phyloP scores from a whole-genome alignment of 2,797 vertebrate species.

The Moxostoma hubbsi region DNA sequence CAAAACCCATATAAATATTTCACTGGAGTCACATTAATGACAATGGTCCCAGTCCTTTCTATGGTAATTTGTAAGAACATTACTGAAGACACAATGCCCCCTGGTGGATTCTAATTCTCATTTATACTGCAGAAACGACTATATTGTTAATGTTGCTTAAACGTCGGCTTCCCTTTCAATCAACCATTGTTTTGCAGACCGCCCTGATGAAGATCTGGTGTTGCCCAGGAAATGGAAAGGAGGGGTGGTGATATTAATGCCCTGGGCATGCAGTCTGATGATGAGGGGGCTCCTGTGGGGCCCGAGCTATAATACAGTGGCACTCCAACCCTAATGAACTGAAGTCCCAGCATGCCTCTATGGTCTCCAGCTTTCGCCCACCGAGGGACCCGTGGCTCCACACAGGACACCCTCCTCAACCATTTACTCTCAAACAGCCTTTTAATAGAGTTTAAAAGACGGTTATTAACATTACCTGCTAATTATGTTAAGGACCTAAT shows the following conservation, averaged over 20 bases:
- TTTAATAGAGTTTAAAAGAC: conserved; percentile 90
- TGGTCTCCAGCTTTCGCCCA: conserved; percentile 64
- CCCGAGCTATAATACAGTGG: conserved; percentile 69
- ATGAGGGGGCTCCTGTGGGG: conserved; percentile 66
- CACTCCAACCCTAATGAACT: conserved; percentile 75
- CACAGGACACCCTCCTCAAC: conserved; percentile 76
- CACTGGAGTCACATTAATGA: conserved; percentile 77
- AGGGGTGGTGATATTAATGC: conserved; percentile 55
- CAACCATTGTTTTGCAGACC: conserved; percentile 52
- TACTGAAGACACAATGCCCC: conserved; percentile 86
- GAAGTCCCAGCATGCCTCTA: conserved; percentile 68
- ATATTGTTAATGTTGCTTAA: conserved; percentile 44
- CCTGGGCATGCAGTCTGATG: conserved; percentile 51
- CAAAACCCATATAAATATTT: conserved; percentile 76
- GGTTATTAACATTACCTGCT: conserved; percentile 98
- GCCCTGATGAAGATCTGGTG: conserved; percentile 46
- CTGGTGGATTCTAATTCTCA: conserved; percentile 78
- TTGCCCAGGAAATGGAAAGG: conserved; percentile 41
- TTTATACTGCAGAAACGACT: conserved; percentile 50
- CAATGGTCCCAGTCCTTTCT: conserved; percentile 72
- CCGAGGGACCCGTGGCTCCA: conserved; percentile 68
- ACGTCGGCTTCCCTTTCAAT: conserved; percentile 34
- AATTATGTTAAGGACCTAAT: conserved; percentile 99
- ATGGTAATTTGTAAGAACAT: conserved; percentile 75
- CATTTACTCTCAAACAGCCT: conserved; percentile 81